These are phyloP conservation scores for Rhagoletis zephyria DNA, from an alignment of 1,140 invertebrate genomes.

Conservation along the genomic window DNA sequence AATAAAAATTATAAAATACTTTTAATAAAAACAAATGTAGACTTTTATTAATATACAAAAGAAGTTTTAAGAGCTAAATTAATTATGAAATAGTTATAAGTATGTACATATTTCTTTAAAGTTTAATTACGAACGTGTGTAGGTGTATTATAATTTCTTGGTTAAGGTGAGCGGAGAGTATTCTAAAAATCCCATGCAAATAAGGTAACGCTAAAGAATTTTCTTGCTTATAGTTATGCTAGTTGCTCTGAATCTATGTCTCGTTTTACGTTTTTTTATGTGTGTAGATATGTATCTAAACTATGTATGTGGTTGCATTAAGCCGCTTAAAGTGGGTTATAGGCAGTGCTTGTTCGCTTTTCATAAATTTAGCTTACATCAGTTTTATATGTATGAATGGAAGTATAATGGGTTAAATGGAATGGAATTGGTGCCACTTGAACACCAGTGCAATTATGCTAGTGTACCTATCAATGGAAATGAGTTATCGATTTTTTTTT, in stretches of 20 bases:
- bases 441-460: conserved; percentile 17
- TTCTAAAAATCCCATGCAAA: conserved; percentile 31
- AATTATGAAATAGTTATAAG: no score
- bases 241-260: not conserved
- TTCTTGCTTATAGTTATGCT: not conserved
- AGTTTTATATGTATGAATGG: not conserved
- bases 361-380: conserved; percentile 30
- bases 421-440: not conserved
- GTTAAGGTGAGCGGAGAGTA: not conserved
- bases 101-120: no score
- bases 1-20: no score
- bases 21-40: no score
- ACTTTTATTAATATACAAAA: no score
- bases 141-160: not conserved
- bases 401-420: not conserved
- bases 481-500: conserved; percentile 38
- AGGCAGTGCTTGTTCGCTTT: conserved; percentile 1
- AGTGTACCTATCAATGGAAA: conserved; percentile 32
- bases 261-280: not conserved
- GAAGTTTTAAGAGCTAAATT: no score
- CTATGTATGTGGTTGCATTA: conserved; percentile 30
- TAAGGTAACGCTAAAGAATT: not conserved
- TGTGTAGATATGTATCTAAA: not conserved
- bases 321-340: not conserved
- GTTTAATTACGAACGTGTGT: no score